Evolutionary conservation across 2,888 invertebrate genomes (phyloP).

Genomic region (Tiliacea aurago): DNA sequence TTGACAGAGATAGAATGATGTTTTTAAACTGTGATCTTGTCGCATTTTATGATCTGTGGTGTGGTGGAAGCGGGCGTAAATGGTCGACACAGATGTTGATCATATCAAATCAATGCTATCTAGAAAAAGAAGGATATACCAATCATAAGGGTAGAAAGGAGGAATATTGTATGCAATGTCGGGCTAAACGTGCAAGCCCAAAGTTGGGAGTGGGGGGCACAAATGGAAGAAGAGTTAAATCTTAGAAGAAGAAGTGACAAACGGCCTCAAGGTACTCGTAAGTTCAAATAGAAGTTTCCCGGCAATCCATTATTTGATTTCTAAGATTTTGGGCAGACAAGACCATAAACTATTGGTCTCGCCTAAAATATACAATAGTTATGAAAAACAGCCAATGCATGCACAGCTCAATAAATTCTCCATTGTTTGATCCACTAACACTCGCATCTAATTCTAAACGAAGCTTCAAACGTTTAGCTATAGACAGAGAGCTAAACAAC

Average conservation of each 20-base stretch:
- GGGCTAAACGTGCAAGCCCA: background rate
- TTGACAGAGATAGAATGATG: background rate
- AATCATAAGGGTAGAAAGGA: background rate
- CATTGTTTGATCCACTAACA: constrained; percentile 9
- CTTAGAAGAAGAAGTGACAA: background rate
- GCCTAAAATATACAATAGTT: background rate
- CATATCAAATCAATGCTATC: background rate
- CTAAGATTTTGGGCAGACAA: background rate
- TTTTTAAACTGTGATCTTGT: background rate
- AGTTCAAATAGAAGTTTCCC: background rate
- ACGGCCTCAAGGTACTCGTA: no score
- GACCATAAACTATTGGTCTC: background rate
- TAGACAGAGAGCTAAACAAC: constrained; percentile 19
- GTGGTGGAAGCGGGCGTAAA: no score
- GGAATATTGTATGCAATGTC: background rate
- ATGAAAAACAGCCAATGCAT: background rate
- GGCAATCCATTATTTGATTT: background rate
- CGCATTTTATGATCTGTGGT: no score
- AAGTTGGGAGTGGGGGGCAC: background rate
- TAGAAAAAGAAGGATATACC: background rate
- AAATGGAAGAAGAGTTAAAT: background rate
- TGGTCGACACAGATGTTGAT: background rate
- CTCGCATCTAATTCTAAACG: background rate
- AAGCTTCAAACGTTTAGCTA: background rate
- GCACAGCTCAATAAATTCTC: constrained; percentile 8